Evolutionary conservation across 2,888 invertebrate species (phyloP), one percentile per base, ranked within the genome.

Genomic region (Drosophila suboccidentalis): DNA sequence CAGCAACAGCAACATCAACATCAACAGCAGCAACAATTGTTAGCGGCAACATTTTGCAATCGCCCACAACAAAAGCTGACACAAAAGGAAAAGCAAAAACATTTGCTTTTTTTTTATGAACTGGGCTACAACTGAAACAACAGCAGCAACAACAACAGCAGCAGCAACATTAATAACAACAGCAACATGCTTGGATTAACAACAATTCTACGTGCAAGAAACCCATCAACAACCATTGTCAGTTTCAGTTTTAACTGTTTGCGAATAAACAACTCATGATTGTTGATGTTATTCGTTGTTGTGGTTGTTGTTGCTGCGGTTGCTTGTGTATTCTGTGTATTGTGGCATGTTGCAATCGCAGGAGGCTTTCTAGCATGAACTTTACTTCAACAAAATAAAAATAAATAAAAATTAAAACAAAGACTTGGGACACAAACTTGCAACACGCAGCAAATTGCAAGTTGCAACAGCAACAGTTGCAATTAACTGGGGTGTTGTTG

Each of bases 401-500:
- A 39, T 3, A 39, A 15, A 47, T n/a, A n/a, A n/a, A n/a, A n/a
- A n/a, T n/a, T n/a, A 57, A 76, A 75, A 26, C 26, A 26, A 5
- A 61, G 74, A 73, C 75, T 73, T 73, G 68, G 68, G 78, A 72
- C 78, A 72, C 72, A 71, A 67, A 60, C 74, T 65, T 80, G 68
- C 80, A 55, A 64, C 55, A 65, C 29, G 34, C 60, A 53, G 38
- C 57, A 51, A 43, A 26, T 11, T 44, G 57, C 64, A 43, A 34
- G n/a, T n/a, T n/a, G n/a, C 36, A 51, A 44, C 64, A 22, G 36
- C 64, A 59, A 22, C 44, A 47, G 17, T 41, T 34, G 49, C 75
- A 55, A 29, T 36, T 63, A 76, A 69, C 60, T 72, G 32, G 41
- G 83, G 78, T 80, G 83, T 71, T 85, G 76, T 83, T 88, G 87